These are phyloP conservation scores for Dioctria linearis DNA, from an alignment of 2,888 invertebrate genomes.

Conservation along the genomic window DNA sequence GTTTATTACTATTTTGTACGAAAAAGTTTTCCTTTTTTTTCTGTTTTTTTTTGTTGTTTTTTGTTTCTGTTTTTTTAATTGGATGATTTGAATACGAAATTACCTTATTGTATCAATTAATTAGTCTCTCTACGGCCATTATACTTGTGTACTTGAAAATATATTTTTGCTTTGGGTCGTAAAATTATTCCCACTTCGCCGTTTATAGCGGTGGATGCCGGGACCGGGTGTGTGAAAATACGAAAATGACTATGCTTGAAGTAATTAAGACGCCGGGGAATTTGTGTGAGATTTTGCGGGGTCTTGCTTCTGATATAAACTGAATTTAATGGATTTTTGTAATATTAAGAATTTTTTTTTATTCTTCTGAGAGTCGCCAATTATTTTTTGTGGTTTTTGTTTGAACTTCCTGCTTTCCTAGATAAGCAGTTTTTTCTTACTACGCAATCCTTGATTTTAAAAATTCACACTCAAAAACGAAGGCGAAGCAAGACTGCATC, in stretches of 20 bases:
- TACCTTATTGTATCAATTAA: neutral
- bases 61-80: neutral
- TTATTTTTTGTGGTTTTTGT: constrained; percentile 32
- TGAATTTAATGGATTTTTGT: constrained; percentile 17
- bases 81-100: neutral
- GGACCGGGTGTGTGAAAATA: constrained; percentile 23
- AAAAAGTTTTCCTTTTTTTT: neutral
- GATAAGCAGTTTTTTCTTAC: too few species aligned
- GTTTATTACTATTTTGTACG: neutral
- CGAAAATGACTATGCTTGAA: neutral
- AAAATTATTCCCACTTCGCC: constrained; percentile 39
- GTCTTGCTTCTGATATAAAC: constrained; percentile 18
- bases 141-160: too few species aligned
- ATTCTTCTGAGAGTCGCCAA: constrained; percentile 27
- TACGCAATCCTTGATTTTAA: too few species aligned
- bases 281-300: neutral
- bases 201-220: constrained; percentile 15
- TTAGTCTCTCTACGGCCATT: neutral
- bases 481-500: too few species aligned
- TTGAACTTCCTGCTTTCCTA: neutral
- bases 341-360: constrained; percentile 14
- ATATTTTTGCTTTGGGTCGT: constrained; percentile 25
- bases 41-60: too few species aligned
- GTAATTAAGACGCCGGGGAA: constrained; percentile 11
- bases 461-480: too few species aligned